phyloP scores from a whole-genome alignment of 2,797 vertebrate genomes.

The Pantherophis alleghaniensis region DNA sequence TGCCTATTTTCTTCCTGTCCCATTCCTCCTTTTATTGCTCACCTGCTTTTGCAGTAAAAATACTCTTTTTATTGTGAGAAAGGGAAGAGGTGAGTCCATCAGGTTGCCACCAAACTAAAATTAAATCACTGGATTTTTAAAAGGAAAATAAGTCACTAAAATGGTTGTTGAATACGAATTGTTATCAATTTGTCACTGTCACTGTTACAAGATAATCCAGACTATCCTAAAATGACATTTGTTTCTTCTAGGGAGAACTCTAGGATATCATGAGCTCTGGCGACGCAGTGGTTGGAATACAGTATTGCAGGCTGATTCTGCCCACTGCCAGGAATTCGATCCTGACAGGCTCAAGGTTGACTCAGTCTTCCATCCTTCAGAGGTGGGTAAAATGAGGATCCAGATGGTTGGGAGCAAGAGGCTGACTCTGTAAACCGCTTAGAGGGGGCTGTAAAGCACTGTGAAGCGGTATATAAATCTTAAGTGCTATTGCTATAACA shows the following conservation, averaged over 20 bases:
- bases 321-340: not conserved
- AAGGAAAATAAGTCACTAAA: not conserved
- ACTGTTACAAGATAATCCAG: not conserved
- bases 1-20: not conserved
- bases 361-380: not conserved
- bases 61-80: not conserved
- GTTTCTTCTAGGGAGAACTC: not conserved
- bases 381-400: not conserved
- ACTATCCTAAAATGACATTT: not conserved
- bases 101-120: not conserved
- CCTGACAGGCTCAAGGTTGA: not conserved
- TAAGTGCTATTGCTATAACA: not conserved
- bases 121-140: not conserved
- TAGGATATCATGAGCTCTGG: not conserved
- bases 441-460: not conserved
- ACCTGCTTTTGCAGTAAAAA: not conserved
- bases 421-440: not conserved
- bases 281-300: not conserved
- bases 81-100: not conserved
- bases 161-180: not conserved
- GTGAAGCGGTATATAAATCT: not conserved
- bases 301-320: not conserved
- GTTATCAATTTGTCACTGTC: not conserved
- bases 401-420: not conserved
- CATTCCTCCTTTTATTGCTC: not conserved